phyloP scores from a whole-genome alignment of 2,888 invertebrate species.

The Cephalotes varians region DNA sequence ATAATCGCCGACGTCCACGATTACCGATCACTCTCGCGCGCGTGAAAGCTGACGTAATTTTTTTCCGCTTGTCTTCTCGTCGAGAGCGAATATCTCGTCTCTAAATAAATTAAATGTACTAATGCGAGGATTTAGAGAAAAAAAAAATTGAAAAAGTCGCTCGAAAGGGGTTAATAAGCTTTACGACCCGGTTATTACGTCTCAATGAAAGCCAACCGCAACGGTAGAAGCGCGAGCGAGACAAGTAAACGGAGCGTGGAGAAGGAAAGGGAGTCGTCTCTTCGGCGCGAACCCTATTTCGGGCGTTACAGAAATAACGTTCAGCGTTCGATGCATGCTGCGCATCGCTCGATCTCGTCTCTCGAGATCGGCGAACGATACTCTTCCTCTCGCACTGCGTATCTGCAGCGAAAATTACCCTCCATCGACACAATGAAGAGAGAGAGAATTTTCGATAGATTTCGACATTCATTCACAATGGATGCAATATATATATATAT shows the following conservation, averaged over 20 bases:
- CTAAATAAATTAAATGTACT: neutral
- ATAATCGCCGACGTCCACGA: neutral
- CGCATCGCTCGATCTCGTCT: conserved; percentile 34
- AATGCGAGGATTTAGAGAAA: neutral
- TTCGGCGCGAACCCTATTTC: conserved; percentile 67
- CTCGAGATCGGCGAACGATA: conserved; percentile 36
- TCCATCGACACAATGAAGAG: neutral
- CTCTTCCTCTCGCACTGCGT: conserved; percentile 1
- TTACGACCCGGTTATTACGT: conserved; percentile 54
- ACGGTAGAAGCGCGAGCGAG: conserved; percentile 62
- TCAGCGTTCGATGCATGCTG: conserved; percentile 66
- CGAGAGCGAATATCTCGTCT: neutral
- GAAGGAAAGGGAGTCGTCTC: conserved; percentile 46
- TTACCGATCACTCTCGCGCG: neutral
- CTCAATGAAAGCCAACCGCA: conserved; percentile 61
- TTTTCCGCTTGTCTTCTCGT: neutral
- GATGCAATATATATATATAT: too few relatives aligned
- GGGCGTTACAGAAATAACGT: conserved; percentile 79
- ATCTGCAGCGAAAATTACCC: neutral
- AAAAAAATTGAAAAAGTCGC: neutral
- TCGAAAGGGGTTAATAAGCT: conserved; percentile 42
- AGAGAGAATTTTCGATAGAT: neutral
- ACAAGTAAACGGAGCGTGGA: conserved; percentile 63
- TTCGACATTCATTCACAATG: neutral
- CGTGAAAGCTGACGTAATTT: neutral